These are phyloP conservation scores for Microdon myrmicae DNA, from an alignment of 2,888 invertebrate genomes.

Conservation along the genomic window DNA sequence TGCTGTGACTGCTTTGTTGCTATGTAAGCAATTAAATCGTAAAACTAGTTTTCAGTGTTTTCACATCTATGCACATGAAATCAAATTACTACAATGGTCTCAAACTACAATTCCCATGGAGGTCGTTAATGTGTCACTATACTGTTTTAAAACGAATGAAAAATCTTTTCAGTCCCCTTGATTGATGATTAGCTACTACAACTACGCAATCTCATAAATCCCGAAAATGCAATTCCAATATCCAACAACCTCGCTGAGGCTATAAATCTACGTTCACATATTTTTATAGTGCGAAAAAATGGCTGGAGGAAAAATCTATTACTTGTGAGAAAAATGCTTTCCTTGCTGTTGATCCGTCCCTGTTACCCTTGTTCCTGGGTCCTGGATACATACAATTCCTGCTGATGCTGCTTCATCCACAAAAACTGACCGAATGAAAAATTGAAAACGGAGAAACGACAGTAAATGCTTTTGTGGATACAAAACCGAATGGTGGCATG, in stretches of 20 bases:
- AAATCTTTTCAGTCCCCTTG: too few relatives aligned
- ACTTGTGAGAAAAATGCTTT: slow-evolving; percentile 20
- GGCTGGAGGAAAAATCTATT: slow-evolving; percentile 40
- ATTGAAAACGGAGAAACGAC: slow-evolving; percentile 8
- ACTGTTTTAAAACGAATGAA: too few relatives aligned
- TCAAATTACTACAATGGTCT: too few relatives aligned
- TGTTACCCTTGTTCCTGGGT: too few relatives aligned
- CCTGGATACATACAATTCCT: too few relatives aligned
- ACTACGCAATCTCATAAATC: slow-evolving; percentile 48
- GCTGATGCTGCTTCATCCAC: too few relatives aligned
- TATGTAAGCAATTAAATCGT: slow-evolving; percentile 35
- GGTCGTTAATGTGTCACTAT: slow-evolving; percentile 11
- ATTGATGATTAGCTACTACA: slow-evolving; percentile 49
- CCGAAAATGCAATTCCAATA: slow-evolving; percentile 49
- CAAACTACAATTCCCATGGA: slow-evolving; percentile 22
- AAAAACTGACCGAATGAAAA: slow-evolving; percentile 16
- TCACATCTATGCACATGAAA: slow-evolving; percentile 2
- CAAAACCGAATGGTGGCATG: slow-evolving; percentile 18
- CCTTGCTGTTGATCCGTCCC: too few relatives aligned
- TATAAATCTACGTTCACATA: slow-evolving; percentile 47
- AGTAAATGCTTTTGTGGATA: slow-evolving; percentile 26
- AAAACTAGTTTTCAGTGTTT: slow-evolving; percentile 27
- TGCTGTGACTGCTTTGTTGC: background rate
- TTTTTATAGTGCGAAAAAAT: slow-evolving; percentile 45
- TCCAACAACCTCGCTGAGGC: slow-evolving; percentile 36